phyloP scores from a whole-genome alignment of 2,113 vertebrate genomes.

The Perccottus glenii region DNA sequence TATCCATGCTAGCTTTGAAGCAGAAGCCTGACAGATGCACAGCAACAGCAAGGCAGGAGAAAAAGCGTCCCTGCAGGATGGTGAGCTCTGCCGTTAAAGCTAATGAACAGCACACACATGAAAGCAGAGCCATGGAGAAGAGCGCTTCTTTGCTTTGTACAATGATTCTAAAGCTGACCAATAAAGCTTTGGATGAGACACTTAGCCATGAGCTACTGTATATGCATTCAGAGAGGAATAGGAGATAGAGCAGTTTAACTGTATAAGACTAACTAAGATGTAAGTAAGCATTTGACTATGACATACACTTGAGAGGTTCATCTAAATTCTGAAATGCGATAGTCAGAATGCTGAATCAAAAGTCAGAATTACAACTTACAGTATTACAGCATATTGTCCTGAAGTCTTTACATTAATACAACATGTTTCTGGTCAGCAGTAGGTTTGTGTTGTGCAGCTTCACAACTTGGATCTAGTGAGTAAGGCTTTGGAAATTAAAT shows the following conservation, averaged over 20 bases:
- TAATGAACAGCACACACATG: slow-evolving; percentile 38
- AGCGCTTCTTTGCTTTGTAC: not conserved
- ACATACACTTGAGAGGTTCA: too few relatives aligned
- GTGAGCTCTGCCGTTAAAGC: slow-evolving; percentile 18
- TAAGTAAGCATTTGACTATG: too few relatives aligned
- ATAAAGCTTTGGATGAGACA: not conserved
- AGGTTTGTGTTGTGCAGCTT: too few relatives aligned
- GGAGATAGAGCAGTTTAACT: too few relatives aligned
- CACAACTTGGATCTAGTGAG: too few relatives aligned
- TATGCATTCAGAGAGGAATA: not conserved
- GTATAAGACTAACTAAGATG: not conserved
- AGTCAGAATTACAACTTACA: too few relatives aligned
- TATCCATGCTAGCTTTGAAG: slow-evolving; percentile 54
- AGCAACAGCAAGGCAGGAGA: slow-evolving; percentile 28
- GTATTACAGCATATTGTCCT: too few relatives aligned
- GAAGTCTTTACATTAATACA: too few relatives aligned
- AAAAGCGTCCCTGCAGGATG: slow-evolving; percentile 19
- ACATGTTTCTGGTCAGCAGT: too few relatives aligned
- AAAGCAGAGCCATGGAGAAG: slow-evolving; percentile 34
- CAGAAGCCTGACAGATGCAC: slow-evolving; percentile 38
- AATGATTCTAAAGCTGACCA: not conserved
- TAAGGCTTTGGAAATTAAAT: too few relatives aligned
- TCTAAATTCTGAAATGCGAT: too few relatives aligned
- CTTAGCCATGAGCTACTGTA: slow-evolving; percentile 24
- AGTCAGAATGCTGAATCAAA: too few relatives aligned